Evolutionary conservation across 1,140 invertebrate genomes (phyloP).

Genomic region (Hermetia illucens): DNA sequence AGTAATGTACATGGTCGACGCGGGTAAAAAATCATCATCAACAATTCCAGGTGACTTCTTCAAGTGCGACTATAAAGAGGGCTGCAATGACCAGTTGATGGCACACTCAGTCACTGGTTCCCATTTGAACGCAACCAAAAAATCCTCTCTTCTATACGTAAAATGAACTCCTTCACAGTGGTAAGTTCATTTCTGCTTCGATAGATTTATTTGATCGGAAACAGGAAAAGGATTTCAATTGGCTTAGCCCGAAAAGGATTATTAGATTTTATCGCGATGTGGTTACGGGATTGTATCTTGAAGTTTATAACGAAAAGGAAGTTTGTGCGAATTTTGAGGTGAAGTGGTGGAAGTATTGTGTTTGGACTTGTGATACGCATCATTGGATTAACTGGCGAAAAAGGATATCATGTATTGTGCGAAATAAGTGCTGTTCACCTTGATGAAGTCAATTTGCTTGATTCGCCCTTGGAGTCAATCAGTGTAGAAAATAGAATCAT

Average conservation of each 20-base stretch:
- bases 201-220: constrained; percentile 1
- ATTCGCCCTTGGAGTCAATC: no score
- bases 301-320: constrained; percentile 6
- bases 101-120: constrained; percentile 31
- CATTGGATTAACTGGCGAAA: no score
- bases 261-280: not conserved
- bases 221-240: not conserved
- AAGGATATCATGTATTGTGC: no score
- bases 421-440: no score
- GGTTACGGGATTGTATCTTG: not conserved
- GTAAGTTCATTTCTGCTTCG: constrained; percentile 17
- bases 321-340: constrained; percentile 5
- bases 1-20: no score
- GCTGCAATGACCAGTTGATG: constrained; percentile 16
- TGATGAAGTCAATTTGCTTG: no score
- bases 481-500: no score
- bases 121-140: constrained; percentile 30
- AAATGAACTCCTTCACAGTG: constrained; percentile 32
- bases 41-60: not conserved
- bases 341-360: not conserved
- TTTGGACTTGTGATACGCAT: no score
- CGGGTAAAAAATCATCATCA: constrained; percentile 3
- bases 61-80: constrained; percentile 25
- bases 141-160: constrained; percentile 22
- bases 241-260: not conserved